phyloP scores from a whole-genome alignment of 2,888 invertebrate species.

The Endotricha flammealis region DNA sequence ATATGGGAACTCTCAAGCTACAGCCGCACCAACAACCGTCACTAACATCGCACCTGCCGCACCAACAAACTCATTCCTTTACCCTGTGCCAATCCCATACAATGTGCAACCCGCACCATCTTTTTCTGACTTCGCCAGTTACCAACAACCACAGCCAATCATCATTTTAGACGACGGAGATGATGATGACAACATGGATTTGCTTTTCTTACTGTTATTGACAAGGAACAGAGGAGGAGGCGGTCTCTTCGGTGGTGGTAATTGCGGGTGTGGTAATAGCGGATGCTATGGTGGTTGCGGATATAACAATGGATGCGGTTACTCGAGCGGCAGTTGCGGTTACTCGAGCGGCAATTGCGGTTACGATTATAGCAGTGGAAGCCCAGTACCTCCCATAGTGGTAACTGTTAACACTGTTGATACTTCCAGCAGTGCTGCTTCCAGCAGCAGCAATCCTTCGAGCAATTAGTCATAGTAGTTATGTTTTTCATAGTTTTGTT shows the following conservation, averaged over 20 bases:
- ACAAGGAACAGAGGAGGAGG: conserved; percentile 1
- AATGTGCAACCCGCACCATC: neutral
- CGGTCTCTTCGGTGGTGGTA: conserved; percentile 7
- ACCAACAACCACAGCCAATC: conserved; percentile 6
- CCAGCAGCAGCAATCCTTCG: too few relatives aligned
- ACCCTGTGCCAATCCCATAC: neutral
- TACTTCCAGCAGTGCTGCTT: too few relatives aligned
- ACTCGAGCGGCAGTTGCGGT: too few relatives aligned
- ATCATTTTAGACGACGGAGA: conserved; percentile 9
- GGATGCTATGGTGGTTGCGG: neutral
- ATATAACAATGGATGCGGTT: too few relatives aligned
- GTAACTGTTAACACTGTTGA: neutral
- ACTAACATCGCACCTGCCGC: neutral
- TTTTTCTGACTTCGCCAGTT: neutral
- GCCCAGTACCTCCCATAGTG: neutral
- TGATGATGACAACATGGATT: conserved; percentile 5
- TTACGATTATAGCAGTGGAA: too few relatives aligned
- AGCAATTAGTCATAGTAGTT: too few relatives aligned
- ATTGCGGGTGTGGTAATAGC: neutral
- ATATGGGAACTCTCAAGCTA: neutral
- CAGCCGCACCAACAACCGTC: neutral
- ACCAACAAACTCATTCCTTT: conserved; percentile 4
- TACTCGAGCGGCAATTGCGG: too few relatives aligned
- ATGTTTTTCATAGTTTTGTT: too few relatives aligned
- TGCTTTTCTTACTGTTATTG: conserved; percentile 10